These are phyloP conservation scores for Lipophrys pholis DNA, from an alignment of 2,113 vertebrate species.

Conservation along the genomic window DNA sequence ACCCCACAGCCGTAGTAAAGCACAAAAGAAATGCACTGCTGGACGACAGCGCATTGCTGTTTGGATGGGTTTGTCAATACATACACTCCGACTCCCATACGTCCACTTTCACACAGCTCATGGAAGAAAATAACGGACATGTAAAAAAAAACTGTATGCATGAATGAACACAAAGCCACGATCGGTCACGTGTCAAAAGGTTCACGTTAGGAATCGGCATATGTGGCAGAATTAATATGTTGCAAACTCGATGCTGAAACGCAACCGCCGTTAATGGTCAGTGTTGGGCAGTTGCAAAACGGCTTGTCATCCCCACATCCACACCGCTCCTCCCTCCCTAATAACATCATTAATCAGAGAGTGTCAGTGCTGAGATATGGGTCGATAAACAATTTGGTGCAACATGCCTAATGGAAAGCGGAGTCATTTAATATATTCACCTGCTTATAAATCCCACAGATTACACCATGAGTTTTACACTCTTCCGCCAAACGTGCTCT, in stretches of 20 bases:
- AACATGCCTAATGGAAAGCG: constrained; percentile 77
- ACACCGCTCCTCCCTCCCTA: constrained; percentile 69
- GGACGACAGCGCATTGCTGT: neutral
- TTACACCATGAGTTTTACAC: constrained; percentile 42
- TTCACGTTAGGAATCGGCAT: constrained; percentile 17
- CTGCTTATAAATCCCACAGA: constrained; percentile 71
- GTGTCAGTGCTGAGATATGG: constrained; percentile 71
- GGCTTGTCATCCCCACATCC: constrained; percentile 60
- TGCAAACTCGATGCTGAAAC: constrained; percentile 26
- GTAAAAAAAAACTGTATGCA: constrained; percentile 12
- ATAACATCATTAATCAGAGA: constrained; percentile 80
- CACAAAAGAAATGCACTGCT: neutral
- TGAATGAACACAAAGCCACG: constrained; percentile 25
- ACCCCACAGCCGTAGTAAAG: constrained; percentile 7
- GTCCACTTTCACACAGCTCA: constrained; percentile 2
- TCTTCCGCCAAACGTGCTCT: constrained; percentile 28
- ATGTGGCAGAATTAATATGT: constrained; percentile 28
- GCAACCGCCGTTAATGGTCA: constrained; percentile 51
- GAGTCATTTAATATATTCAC: constrained; percentile 79
- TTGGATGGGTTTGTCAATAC: constrained; percentile 32
- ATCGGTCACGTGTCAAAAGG: constrained; percentile 25
- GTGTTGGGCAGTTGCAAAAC: constrained; percentile 45
- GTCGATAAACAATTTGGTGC: constrained; percentile 83
- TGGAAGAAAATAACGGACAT: constrained; percentile 12
- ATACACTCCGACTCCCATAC: constrained; percentile 5